Percentiles rank a stretch among this genome's conserved stretches.
These are phyloP conservation scores for Bruchidius siliquastri DNA, from an alignment of 2,888 invertebrate species.

Conservation along the genomic window DNA sequence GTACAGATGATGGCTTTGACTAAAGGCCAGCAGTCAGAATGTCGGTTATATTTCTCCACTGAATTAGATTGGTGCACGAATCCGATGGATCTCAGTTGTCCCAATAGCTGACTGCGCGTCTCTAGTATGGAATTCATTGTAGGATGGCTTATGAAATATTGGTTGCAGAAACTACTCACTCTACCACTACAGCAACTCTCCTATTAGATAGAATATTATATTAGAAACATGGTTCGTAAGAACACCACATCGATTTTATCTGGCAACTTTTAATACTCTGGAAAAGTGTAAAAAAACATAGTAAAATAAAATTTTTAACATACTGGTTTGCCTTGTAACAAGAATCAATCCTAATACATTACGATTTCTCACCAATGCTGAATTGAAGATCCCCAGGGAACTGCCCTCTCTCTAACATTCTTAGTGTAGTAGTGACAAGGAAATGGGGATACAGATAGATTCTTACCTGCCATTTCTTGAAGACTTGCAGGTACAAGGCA, in stretches of 20 bases:
- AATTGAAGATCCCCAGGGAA: too few species aligned
- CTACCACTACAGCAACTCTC: constrained; percentile 57
- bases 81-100: constrained; percentile 71
- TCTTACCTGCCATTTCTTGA: constrained; percentile 57
- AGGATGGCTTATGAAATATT: constrained; percentile 71
- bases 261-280: too few species aligned
- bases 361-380: too few species aligned
- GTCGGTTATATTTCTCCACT: constrained; percentile 74
- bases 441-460: neutral
- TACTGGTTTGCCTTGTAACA: too few species aligned
- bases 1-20: constrained; percentile 85
- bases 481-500: constrained; percentile 76
- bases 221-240: too few species aligned
- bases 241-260: too few species aligned
- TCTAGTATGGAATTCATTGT: constrained; percentile 89
- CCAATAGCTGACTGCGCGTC: constrained; percentile 76
- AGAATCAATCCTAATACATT: too few species aligned
- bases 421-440: neutral
- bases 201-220: too few species aligned
- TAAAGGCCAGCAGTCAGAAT: constrained; percentile 84
- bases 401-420: too few species aligned
- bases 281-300: too few species aligned
- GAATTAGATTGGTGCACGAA: constrained; percentile 65
- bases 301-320: too few species aligned
- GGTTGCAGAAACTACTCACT: constrained; percentile 67